Evolutionary conservation across 2,888 invertebrate genomes (phyloP), one percentile per base, ranked within the genome.

Genomic region (Caenorhabditis sp.): DNA sequence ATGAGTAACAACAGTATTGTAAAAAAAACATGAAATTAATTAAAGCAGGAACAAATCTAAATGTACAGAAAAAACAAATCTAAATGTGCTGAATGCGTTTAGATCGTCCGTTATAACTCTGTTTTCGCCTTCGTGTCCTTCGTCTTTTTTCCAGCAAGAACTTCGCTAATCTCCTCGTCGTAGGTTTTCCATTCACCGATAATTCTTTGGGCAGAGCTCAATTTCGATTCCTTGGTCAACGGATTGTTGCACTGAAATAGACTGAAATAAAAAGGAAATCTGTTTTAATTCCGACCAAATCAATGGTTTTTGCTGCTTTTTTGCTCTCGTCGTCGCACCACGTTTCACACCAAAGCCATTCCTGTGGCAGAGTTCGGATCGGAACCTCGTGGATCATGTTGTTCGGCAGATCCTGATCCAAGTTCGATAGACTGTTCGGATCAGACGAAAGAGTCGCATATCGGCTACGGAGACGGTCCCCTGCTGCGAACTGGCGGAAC

Each of bases 311-410:
- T 0, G 99, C 99, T 73, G 92, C 92, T 82, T 92, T 91, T 89
- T 98, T 96, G 0, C 95, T 94, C 26, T 90, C 92, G 82, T 96
- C 94, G 88, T 94, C 94, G 89, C 99, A 99, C 99, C 99, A 99
- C 0, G 99, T 99, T 91, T 99, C 98, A 90, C 99, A 99, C 96
- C 97, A 99, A 70, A 99, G 91, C 99, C 99, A 99, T 89, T 99
- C 98, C 89, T 99, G 98, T 0, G 99, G 99, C 86, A 99, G 91
- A 0, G 96, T 96, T 90, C 98, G 98, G 81, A 99, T 97, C 2
- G 95, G 75, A 62, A 96, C 96, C 91, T 99, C 98, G 90, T 99
- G 98, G 79, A 99, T 98, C 99, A 99, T 99, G 90, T 99, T 99
- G 91, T 99, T 99, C 0, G 99, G 99, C 79, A 99, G 92, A 91